Evolutionary conservation across 2,113 vertebrate species (phyloP), one percentile per base, ranked within the genome.

Genomic region (Helogale parvula): DNA sequence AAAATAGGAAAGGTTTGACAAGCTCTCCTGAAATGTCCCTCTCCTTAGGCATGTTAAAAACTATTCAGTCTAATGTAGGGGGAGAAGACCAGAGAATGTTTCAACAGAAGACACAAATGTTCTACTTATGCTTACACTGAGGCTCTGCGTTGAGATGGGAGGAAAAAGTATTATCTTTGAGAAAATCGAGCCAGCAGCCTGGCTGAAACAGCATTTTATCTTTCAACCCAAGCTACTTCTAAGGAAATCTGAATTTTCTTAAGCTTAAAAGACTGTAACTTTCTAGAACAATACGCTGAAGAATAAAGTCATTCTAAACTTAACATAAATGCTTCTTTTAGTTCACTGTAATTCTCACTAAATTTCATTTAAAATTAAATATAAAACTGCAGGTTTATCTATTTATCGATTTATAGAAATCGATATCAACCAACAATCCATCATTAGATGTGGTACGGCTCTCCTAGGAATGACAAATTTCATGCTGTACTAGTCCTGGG

Each of bases 311-410:
- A 89, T 79, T 93, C 38, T 57, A 50, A 96, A 74, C 47, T 60
- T 63, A 77, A 89, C 77, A 96, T 31, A 93, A 90, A 66, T 87
- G 21, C 10, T 72, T 69, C 35, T 90, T 71, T 65, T 63, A 88
- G 74, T 60, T 89, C 50, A 93, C 54, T 47, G 33, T 72, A 81
- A 65, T 47, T 90, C n/a, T 93, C 69, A 93, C 1, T 45, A 17
- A 77, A 71, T 93, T 96, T 41, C 52, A 57, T 68, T 79, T 85
- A 63, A 90, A 94, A 80, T 71, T 79, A 95, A 60, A 54, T 66
- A 65, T 72, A 87, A 81, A 91, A 91, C 33, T 82, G 3, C 33
- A 82, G n/a, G 19, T 82, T 82, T n/a, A n/a, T n/a, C n/a, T n/a
- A n/a, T n/a, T n/a, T n/a, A n/a, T n/a, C n/a, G n/a, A n/a, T n/a